These are phyloP conservation scores for Hydrozoanthus tunicans DNA, from an alignment of 64 coral and sea anemone genomes.

Conservation along the genomic window DNA sequence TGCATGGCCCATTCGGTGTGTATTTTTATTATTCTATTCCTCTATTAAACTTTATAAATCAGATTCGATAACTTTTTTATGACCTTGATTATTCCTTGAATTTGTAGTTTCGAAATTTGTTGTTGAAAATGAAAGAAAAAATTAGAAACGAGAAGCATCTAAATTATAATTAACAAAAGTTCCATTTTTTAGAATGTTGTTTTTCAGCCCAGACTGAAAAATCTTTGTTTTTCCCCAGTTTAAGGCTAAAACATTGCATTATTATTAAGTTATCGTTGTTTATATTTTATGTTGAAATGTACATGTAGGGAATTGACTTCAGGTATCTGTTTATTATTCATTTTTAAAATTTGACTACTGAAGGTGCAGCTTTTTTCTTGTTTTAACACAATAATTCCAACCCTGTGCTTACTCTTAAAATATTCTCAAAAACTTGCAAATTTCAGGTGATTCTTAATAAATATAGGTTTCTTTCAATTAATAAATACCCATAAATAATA, in stretches of 20 bases:
- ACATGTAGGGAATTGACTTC: not conserved
- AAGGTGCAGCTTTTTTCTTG: constrained; percentile 19
- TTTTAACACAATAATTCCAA: not conserved
- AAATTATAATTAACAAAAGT: constrained; percentile 23
- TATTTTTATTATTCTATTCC: constrained; percentile 3
- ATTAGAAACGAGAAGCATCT: not conserved
- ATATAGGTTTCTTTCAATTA: not conserved
- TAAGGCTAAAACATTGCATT: constrained; percentile 33
- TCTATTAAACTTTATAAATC: constrained; percentile 1
- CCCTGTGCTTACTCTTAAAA: constrained; percentile 4
- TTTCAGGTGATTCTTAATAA: not conserved
- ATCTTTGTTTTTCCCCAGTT: constrained; percentile 29
- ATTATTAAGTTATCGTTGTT: constrained; percentile 13
- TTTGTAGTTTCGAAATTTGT: constrained; percentile 2
- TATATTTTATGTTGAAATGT: constrained; percentile 30
- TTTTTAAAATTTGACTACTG: constrained; percentile 1
- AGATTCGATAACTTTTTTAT: not conserved
- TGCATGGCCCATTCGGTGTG: not conserved
- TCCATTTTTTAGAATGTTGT: constrained; percentile 21
- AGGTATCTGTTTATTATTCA: constrained; percentile 23
- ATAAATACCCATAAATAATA: not conserved
- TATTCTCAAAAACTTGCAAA: not conserved
- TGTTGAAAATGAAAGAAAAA: constrained; percentile 18
- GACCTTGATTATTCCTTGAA: constrained; percentile 30
- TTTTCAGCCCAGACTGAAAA: constrained; percentile 13